A percentile compares a stretch with the other conserved stretches of the same genome.
These are phyloP conservation scores for Mormyrus iriodes DNA, from an alignment of 2,113 vertebrate species.

Conservation along the genomic window DNA sequence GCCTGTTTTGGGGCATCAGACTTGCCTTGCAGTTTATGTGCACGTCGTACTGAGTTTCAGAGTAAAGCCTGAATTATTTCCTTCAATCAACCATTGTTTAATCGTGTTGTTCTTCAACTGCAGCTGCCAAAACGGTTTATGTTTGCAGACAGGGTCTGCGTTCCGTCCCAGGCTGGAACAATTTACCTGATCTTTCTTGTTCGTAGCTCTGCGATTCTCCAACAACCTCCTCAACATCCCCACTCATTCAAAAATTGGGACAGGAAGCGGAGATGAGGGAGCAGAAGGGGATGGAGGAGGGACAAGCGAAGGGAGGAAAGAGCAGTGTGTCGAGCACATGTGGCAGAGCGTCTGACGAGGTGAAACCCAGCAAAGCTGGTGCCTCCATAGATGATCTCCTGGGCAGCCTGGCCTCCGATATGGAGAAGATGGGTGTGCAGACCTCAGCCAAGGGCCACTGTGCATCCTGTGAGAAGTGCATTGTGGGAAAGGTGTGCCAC, in stretches of 20 bases:
- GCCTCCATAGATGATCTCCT: slow-evolving; percentile 70
- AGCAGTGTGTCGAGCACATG: not conserved
- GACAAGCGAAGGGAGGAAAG: slow-evolving; percentile 16
- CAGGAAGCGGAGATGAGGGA: slow-evolving; percentile 32
- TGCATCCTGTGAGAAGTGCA: slow-evolving; percentile 71
- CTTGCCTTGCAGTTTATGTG: not conserved
- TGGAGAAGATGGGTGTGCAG: slow-evolving; percentile 78
- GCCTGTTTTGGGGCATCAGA: not conserved
- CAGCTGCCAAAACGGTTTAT: not conserved
- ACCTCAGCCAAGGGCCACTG: slow-evolving; percentile 70
- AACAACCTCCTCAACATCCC: slow-evolving; percentile 35
- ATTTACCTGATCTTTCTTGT: not conserved
- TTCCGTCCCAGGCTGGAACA: not conserved
- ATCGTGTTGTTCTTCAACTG: not conserved
- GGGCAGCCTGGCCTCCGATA: slow-evolving; percentile 68
- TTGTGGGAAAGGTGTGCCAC: slow-evolving; percentile 69
- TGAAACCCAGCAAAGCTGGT: slow-evolving; percentile 34
- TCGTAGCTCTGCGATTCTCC: slow-evolving; percentile 37
- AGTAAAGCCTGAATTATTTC: not conserved
- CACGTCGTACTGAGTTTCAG: not conserved
- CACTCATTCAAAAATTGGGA: slow-evolving; percentile 35
- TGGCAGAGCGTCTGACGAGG: slow-evolving; percentile 23
- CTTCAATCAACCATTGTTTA: not conserved
- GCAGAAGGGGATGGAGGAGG: slow-evolving; percentile 12
- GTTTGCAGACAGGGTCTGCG: not conserved